Percentiles rank a stretch among this genome's conserved stretches.
Conservation (phyloP, 2,888 invertebrate species). For the Ernsta delagoae region DNA sequence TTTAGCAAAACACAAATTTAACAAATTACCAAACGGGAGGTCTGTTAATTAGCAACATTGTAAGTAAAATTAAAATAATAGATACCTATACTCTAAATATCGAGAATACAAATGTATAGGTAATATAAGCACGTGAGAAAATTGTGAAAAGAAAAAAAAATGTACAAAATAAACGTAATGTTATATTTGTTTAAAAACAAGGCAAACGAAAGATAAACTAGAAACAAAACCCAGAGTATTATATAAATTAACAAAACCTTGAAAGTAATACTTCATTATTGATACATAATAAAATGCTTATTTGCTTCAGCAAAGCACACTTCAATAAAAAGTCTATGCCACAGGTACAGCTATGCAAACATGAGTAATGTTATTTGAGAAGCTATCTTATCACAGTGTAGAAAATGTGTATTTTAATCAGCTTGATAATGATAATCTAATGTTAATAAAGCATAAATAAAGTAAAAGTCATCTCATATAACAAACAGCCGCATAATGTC, state of each 20-base stretch:
- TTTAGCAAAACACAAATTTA: too few species aligned
- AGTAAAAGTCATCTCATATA: slow-evolving; percentile 24
- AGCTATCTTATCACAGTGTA: slow-evolving; percentile 12
- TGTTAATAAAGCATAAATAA: slow-evolving; percentile 27
- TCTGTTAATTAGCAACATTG: too few species aligned
- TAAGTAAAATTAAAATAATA: too few species aligned
- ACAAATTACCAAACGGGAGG: too few species aligned
- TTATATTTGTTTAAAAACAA: too few species aligned
- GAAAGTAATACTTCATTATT: neutral
- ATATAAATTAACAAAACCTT: slow-evolving; percentile 2
- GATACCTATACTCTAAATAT: too few species aligned
- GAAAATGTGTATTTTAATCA: slow-evolving; percentile 33
- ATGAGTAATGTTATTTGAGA: slow-evolving; percentile 18
- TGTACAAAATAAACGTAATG: too few species aligned
- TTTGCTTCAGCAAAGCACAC: neutral
- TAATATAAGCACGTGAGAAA: too few species aligned
- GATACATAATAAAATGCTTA: neutral
- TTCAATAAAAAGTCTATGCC: neutral
- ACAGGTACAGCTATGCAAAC: slow-evolving; percentile 7
- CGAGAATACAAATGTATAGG: too few species aligned
- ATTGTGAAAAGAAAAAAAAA: neutral
- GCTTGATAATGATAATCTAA: slow-evolving; percentile 8
- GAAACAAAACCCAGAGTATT: slow-evolving; percentile 1
- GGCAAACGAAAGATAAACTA: neutral
- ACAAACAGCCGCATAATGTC: slow-evolving; percentile 48